Evolutionary conservation across 64 coral and sea anemone species (phyloP).

Genomic region (Actinia equina): DNA sequence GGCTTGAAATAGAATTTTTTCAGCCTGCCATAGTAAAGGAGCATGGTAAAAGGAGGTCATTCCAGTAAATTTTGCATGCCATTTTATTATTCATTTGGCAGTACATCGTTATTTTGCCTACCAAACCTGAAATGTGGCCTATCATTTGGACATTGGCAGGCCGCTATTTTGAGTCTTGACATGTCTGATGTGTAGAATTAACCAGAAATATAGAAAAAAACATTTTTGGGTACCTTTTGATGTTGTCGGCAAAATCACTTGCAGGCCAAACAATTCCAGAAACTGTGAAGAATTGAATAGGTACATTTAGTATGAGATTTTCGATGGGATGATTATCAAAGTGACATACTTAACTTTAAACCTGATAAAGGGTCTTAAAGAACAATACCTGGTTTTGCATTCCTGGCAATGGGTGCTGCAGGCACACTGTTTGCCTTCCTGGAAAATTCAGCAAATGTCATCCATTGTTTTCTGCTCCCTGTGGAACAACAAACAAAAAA

Average conservation of each 20-base stretch:
- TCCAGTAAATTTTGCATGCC: no score
- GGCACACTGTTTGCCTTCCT: background rate
- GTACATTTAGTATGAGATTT: background rate
- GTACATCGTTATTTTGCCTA: no score
- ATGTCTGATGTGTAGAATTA: no score
- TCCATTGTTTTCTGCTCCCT: slow-evolving; percentile 6
- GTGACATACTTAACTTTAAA: no score
- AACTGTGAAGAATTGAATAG: background rate
- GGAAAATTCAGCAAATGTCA: slow-evolving; percentile 48
- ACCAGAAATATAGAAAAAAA: background rate
- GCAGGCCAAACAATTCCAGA: slow-evolving; percentile 8
- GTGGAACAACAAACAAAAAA: background rate
- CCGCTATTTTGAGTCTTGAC: no score
- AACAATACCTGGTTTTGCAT: slow-evolving; percentile 10
- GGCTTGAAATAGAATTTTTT: no score
- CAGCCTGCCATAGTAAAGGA: no score
- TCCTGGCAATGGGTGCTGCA: background rate
- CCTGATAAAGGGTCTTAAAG: background rate
- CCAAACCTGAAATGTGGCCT: no score
- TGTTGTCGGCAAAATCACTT: background rate
- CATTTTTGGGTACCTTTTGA: background rate
- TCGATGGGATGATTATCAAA: background rate
- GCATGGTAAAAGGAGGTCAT: no score
- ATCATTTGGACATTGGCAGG: no score
- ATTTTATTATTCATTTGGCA: no score